phyloP scores from a whole-genome alignment of 1,140 invertebrate genomes.

The Proctacanthus coquilletti region DNA sequence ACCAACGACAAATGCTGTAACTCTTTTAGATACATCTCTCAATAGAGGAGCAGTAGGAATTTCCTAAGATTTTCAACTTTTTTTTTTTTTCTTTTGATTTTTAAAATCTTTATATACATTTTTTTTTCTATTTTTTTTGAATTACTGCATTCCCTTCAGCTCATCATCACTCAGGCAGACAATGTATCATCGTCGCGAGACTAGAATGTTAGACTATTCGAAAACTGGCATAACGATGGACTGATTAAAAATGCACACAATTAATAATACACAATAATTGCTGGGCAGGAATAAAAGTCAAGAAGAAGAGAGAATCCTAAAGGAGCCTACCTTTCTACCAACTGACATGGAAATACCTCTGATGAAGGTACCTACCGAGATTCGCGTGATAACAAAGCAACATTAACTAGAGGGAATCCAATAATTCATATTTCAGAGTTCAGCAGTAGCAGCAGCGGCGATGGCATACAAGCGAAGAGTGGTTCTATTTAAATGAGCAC shows the following conservation, averaged over 20 bases:
- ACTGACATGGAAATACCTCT: neutral
- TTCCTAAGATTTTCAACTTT: neutral
- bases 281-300: neutral
- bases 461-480: too few relatives aligned
- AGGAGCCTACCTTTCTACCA: too few relatives aligned
- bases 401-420: neutral
- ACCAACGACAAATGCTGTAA: neutral
- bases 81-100: too few relatives aligned
- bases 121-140: too few relatives aligned
- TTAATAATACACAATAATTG: constrained; percentile 1
- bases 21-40: neutral
- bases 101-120: too few relatives aligned
- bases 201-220: neutral
- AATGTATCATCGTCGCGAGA: neutral
- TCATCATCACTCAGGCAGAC: too few relatives aligned
- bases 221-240: neutral
- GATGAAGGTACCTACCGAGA: too few relatives aligned
- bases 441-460: neutral
- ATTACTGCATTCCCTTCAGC: too few relatives aligned
- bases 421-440: neutral
- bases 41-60: neutral
- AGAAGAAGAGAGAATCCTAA: too few relatives aligned
- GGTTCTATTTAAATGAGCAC: constrained; percentile 7
- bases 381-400: neutral
- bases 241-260: constrained; percentile 1